Evolutionary conservation across 2,797 vertebrate genomes (phyloP).

Genomic region (Manis javanica): DNA sequence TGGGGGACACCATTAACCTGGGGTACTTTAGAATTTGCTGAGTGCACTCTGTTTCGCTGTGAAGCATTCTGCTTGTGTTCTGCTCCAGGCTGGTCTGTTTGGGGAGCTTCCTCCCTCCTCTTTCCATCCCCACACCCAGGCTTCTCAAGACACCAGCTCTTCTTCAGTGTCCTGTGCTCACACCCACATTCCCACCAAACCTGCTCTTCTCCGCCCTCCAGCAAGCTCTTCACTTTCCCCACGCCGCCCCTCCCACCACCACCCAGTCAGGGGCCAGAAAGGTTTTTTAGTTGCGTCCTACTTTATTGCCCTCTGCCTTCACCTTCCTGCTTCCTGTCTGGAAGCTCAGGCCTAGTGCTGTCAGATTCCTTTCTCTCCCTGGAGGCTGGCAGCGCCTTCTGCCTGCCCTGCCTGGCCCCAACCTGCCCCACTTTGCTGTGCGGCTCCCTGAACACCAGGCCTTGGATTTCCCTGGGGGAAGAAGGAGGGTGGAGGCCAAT

Average conservation of each 20-base stretch:
- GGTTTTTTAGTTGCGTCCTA: not conserved
- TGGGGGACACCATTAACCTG: not conserved
- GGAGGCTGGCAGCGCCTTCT: not conserved
- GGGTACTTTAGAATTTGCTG: not conserved
- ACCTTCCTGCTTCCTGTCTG: not conserved
- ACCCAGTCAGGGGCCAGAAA: not conserved
- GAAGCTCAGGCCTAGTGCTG: not conserved
- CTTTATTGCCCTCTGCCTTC: fast-evolving
- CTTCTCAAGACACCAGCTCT: not conserved
- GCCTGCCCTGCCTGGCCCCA: not conserved
- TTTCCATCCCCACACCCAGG: not conserved
- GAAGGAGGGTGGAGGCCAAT: not conserved
- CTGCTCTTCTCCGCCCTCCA: not conserved
- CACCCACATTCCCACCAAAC: not conserved
- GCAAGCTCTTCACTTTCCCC: not conserved
- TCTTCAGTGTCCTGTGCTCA: not conserved
- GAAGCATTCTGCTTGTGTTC: not conserved
- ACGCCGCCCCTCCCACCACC: too few species aligned
- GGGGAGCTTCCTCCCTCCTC: not conserved
- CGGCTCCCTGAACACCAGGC: not conserved
- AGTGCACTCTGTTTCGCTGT: not conserved
- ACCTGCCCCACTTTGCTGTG: not conserved
- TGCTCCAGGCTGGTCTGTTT: not conserved
- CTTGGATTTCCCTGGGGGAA: not conserved
- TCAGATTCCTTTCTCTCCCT: not conserved